Conservation (phyloP, 1,140 invertebrate genomes). For the Zaprionus tsacasi region DNA sequence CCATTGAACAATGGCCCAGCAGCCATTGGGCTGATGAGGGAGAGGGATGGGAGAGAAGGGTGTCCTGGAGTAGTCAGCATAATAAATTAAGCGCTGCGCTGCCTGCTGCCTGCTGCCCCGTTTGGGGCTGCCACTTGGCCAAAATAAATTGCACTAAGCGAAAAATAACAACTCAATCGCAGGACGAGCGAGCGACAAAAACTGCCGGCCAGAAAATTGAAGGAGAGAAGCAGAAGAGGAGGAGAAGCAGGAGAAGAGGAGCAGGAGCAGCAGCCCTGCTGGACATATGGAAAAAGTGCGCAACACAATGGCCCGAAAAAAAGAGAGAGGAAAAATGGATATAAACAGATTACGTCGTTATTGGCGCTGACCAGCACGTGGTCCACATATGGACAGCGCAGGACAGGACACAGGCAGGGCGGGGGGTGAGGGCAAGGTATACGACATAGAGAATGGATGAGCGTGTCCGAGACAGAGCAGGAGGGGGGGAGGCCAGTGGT, state of each 20-base stretch:
- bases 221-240: slow-evolving; percentile 5
- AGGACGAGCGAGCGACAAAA: slow-evolving; percentile 64
- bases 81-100: slow-evolving; percentile 77
- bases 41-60: slow-evolving; percentile 4
- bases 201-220: slow-evolving; percentile 80
- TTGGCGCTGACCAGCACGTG: slow-evolving; percentile 80
- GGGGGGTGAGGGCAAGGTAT: slow-evolving; percentile 8
- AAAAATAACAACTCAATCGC: slow-evolving; percentile 82
- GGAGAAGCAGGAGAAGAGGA: slow-evolving; percentile 5
- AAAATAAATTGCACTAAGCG: slow-evolving; percentile 83
- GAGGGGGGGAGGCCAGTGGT: background rate
- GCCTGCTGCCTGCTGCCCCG: slow-evolving; percentile 49
- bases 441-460: slow-evolving; percentile 31
- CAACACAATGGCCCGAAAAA: slow-evolving; percentile 69
- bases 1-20: slow-evolving; percentile 79
- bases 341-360: slow-evolving; percentile 83
- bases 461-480: slow-evolving; percentile 25
- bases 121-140: slow-evolving; percentile 76
- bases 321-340: slow-evolving; percentile 63
- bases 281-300: slow-evolving; percentile 79
- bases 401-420: slow-evolving; percentile 23
- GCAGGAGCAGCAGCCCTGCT: slow-evolving; percentile 9
- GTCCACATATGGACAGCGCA: slow-evolving; percentile 65
- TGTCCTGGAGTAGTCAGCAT: slow-evolving; percentile 57
- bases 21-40: slow-evolving; percentile 63